Evolutionary conservation across 2,113 vertebrate genomes (phyloP).

Genomic region (Oreotrochilus melanogaster): DNA sequence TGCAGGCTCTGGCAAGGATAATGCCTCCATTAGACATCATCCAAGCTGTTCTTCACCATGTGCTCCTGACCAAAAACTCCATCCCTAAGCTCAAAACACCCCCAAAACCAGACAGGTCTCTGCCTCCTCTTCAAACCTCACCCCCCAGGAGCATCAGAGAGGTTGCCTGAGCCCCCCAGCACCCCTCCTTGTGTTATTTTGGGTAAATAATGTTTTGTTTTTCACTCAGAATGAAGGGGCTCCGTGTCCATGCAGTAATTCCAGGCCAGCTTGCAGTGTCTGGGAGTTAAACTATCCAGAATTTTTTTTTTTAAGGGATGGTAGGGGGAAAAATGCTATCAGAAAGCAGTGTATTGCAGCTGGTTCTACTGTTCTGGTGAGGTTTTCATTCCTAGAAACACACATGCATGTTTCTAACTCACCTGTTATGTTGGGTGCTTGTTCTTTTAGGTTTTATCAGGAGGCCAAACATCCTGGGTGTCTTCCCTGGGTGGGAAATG

Average conservation of each 20-base stretch:
- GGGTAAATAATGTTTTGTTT: background rate
- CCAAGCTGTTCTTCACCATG: fast-evolving
- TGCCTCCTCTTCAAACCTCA: background rate
- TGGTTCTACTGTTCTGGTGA: fast-evolving
- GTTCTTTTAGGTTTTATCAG: background rate
- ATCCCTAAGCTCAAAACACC: background rate
- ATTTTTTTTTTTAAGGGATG: background rate
- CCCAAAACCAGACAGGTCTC: background rate
- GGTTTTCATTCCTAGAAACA: background rate
- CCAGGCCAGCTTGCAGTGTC: background rate
- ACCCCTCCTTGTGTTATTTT: background rate
- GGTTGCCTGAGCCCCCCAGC: background rate
- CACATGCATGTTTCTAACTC: fast-evolving
- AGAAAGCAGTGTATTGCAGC: background rate
- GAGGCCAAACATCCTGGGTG: background rate
- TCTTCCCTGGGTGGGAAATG: background rate
- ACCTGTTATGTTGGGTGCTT: background rate
- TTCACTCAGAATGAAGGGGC: background rate
- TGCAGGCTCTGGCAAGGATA: background rate
- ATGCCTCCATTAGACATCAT: background rate
- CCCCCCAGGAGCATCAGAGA: background rate
- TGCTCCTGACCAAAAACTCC: fast-evolving
- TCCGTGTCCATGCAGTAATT: background rate
- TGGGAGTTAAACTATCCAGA: background rate
- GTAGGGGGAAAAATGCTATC: background rate